Evolutionary conservation across 2,888 invertebrate genomes (phyloP).

Genomic region (Athrips mouffetella): DNA sequence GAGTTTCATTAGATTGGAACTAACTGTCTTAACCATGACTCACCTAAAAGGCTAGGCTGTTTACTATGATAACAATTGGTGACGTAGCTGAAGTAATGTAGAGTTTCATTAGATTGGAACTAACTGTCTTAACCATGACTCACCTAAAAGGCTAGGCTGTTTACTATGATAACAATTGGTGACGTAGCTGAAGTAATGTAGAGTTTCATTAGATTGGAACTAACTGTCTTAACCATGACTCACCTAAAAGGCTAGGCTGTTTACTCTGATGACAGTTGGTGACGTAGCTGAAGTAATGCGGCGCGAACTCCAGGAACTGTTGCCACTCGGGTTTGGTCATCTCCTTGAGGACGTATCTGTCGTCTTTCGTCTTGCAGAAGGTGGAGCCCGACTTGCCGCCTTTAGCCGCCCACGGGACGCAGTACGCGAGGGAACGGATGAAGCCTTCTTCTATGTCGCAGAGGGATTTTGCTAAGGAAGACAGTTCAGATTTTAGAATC

Average conservation of each 20-base stretch:
- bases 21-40: too few relatives aligned
- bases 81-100: too few relatives aligned
- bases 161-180: too few relatives aligned
- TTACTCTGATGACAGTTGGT: conserved; percentile 84
- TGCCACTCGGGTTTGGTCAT: conserved; percentile 95
- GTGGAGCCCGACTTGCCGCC: conserved; percentile 99
- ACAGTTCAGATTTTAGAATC: neutral
- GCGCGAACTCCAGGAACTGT: conserved; percentile 95
- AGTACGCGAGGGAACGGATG: conserved; percentile 90
- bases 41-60: too few relatives aligned
- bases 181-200: too few relatives aligned
- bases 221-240: conserved; percentile 23
- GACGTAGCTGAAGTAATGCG: conserved; percentile 96
- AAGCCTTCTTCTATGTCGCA: conserved; percentile 79
- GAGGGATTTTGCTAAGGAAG: conserved; percentile 42
- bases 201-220: too few relatives aligned
- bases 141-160: too few relatives aligned
- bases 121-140: too few relatives aligned
- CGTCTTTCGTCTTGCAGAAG: conserved; percentile 96
- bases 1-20: too few relatives aligned
- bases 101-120: too few relatives aligned
- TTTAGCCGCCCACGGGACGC: conserved; percentile 93
- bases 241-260: conserved; percentile 89
- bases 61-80: too few relatives aligned
- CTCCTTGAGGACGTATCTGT: conserved; percentile 96